These are phyloP conservation scores for Ommatoiulus sabulosus DNA, from an alignment of 2,888 invertebrate genomes.

Conservation along the genomic window DNA sequence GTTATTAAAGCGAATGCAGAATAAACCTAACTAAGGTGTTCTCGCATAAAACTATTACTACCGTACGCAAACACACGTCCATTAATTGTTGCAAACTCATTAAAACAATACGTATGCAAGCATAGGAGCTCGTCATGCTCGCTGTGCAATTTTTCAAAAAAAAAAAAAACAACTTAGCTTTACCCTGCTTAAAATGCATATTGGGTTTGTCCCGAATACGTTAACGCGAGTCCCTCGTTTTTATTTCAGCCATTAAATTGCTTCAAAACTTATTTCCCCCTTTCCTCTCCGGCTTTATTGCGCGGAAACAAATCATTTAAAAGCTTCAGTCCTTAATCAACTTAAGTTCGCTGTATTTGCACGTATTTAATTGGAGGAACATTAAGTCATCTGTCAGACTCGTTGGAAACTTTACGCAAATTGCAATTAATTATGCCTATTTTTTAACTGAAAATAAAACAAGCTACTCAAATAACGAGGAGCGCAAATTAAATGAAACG, in stretches of 20 bases:
- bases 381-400: slow-evolving; percentile 44
- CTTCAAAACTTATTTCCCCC: slow-evolving; percentile 48
- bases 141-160: not conserved
- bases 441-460: slow-evolving; percentile 23
- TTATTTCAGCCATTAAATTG: slow-evolving; percentile 40
- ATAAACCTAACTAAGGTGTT: not conserved
- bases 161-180: not conserved
- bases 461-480: slow-evolving; percentile 8
- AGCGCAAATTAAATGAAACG: slow-evolving; percentile 36
- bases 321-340: slow-evolving; percentile 37
- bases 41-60: slow-evolving; percentile 23
- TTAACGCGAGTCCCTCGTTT: not conserved
- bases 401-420: slow-evolving; percentile 35
- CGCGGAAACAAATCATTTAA: slow-evolving; percentile 48
- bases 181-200: not conserved
- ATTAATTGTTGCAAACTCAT: slow-evolving; percentile 35
- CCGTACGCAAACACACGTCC: not conserved
- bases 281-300: slow-evolving; percentile 38
- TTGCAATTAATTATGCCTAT: slow-evolving; percentile 34
- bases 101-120: slow-evolving; percentile 2
- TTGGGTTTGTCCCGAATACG: not conserved
- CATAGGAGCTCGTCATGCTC: not conserved
- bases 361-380: slow-evolving; percentile 45
- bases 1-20: slow-evolving; percentile 6
- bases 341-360: slow-evolving; percentile 44